Percentiles rank a stretch among this genome's conserved stretches.
phyloP scores from a whole-genome alignment of 2,888 invertebrate genomes.

The Xylota sylvarum region DNA sequence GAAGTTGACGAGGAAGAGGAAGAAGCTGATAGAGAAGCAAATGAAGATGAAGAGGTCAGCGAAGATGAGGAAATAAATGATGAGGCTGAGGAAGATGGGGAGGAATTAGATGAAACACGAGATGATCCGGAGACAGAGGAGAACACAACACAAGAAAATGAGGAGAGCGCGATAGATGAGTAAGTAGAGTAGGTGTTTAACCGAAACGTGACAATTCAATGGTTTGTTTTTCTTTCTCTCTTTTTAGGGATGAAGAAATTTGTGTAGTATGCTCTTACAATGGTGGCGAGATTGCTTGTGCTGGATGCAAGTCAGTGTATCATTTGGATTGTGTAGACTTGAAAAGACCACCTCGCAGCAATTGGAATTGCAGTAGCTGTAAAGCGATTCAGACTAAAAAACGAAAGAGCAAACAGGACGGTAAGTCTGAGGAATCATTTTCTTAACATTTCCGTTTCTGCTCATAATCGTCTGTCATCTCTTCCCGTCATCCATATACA shows the following conservation, averaged over 20 bases:
- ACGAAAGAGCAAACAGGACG: slow-evolving; percentile 79
- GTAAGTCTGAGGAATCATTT: slow-evolving; percentile 73
- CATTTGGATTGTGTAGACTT: slow-evolving; percentile 91
- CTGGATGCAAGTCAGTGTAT: slow-evolving; percentile 85
- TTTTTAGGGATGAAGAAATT: slow-evolving; percentile 80
- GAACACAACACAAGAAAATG: slow-evolving; percentile 75
- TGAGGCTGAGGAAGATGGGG: slow-evolving; percentile 73
- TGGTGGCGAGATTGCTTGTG: slow-evolving; percentile 81
- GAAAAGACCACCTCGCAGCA: slow-evolving; percentile 87
- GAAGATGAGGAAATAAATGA: neutral
- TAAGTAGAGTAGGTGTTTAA: slow-evolving; percentile 37
- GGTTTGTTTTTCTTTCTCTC: slow-evolving; percentile 32
- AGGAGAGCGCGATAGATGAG: slow-evolving; percentile 65
- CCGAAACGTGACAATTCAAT: neutral
- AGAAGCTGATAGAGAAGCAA: slow-evolving; percentile 56
- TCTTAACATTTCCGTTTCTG: slow-evolving; percentile 64
- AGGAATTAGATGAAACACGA: slow-evolving; percentile 57
- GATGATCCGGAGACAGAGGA: slow-evolving; percentile 61
- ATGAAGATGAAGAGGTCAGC: slow-evolving; percentile 65
- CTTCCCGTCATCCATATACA: slow-evolving; percentile 27
- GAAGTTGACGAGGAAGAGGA: slow-evolving; percentile 61
- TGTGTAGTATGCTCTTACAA: slow-evolving; percentile 82
- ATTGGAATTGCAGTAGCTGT: slow-evolving; percentile 88
- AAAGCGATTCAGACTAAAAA: slow-evolving; percentile 82
- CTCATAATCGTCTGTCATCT: slow-evolving; percentile 42